phyloP scores from a whole-genome alignment of 2,888 invertebrate species.

The Liodrosophila aerea region DNA sequence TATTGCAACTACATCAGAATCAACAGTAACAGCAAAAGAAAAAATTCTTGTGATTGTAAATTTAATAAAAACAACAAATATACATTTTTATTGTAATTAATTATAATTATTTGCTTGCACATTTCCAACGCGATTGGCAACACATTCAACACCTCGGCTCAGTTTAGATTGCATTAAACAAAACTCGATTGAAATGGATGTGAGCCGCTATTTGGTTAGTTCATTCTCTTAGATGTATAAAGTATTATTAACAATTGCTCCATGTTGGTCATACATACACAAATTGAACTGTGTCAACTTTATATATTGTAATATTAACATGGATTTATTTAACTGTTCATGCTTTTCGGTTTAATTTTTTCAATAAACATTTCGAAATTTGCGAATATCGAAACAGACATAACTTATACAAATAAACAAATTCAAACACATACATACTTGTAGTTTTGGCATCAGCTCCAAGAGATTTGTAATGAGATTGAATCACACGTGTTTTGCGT shows the following conservation, averaged over 20 bases:
- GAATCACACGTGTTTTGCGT: not conserved
- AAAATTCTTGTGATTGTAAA: constrained; percentile 74
- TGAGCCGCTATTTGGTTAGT: constrained; percentile 36
- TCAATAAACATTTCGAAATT: constrained; percentile 55
- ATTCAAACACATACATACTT: too few species aligned
- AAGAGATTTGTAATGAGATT: too few species aligned
- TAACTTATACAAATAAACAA: constrained; percentile 5
- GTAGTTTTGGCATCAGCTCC: too few species aligned
- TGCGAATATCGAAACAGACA: constrained; percentile 25
- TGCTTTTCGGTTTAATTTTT: constrained; percentile 52
- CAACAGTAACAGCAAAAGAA: constrained; percentile 29
- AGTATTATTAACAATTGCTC: constrained; percentile 51
- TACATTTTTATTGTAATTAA: constrained; percentile 64
- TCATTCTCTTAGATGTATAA: constrained; percentile 38
- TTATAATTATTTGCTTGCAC: constrained; percentile 42
- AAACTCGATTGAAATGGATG: constrained; percentile 18
- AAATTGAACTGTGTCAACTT: constrained; percentile 17
- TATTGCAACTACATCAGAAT: constrained; percentile 46
- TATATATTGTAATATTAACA: constrained; percentile 44
- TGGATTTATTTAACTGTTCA: constrained; percentile 36
- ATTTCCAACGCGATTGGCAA: constrained; percentile 27
- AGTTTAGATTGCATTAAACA: constrained; percentile 19
- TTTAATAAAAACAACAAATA: constrained; percentile 64
- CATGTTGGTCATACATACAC: constrained; percentile 24
- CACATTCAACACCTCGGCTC: constrained; percentile 21